Conservation (phyloP, 2,113 vertebrate genomes). For the Ceyx margarethae region DNA sequence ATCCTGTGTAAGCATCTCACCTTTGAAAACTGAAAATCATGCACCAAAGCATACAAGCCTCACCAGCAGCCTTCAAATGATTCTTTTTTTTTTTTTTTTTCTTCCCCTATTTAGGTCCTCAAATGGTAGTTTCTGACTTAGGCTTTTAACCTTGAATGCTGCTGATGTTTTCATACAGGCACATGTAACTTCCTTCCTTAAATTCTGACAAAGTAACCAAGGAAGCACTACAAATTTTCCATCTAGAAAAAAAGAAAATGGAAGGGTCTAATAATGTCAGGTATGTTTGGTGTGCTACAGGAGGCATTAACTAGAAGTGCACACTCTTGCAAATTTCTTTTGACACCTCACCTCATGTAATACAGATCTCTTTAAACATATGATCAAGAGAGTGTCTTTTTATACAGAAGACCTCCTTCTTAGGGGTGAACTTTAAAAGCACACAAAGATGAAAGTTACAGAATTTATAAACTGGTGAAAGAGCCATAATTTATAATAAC, state of each 20-base stretch:
- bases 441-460: not conserved
- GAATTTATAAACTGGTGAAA: not conserved
- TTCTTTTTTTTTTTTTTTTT: not conserved
- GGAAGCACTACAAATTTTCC: not conserved
- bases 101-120: not conserved
- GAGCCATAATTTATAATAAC: conserved; percentile 12
- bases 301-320: not conserved
- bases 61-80: not conserved
- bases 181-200: no score
- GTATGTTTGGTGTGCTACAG: not conserved
- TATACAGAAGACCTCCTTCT: not conserved
- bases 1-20: not conserved
- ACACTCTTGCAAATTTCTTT: not conserved
- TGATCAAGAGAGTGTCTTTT: not conserved
- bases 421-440: conserved; percentile 6
- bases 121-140: not conserved
- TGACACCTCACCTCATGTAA: not conserved
- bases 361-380: not conserved
- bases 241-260: not conserved
- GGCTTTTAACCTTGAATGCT: not conserved
- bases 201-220: not conserved
- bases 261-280: not conserved
- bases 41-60: not conserved
- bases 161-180: no score
- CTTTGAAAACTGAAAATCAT: not conserved